A percentile compares a stretch with the other conserved stretches of the same genome.
Conservation (phyloP, 2,113 vertebrate species). For the Cyprinus carpio region DNA sequence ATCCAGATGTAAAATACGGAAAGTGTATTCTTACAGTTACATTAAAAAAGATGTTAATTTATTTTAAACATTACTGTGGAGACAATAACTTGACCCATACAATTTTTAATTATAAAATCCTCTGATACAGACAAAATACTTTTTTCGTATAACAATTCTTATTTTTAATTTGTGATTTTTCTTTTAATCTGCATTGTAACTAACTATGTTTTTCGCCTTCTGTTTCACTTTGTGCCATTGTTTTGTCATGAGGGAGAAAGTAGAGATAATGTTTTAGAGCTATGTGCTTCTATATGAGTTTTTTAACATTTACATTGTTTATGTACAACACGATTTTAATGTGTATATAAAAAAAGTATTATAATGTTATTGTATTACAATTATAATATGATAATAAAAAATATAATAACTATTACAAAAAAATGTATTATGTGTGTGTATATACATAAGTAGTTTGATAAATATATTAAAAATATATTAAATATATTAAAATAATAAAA, state of each 20-base stretch:
- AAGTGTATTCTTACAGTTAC: not conserved
- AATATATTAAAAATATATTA: no score
- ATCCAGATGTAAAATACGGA: not conserved
- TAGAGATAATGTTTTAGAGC: not conserved
- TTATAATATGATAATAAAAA: no score
- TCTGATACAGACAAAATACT: no score
- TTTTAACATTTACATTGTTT: not conserved
- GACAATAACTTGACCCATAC: not conserved
- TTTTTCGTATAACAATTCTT: no score
- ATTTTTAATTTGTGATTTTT: not conserved
- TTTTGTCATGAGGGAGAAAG: not conserved
- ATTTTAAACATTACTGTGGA: not conserved
- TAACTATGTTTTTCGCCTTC: not conserved
- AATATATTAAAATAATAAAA: no score
- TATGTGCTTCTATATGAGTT: not conserved
- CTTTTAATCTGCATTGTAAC: not conserved
- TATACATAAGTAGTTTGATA: no score
- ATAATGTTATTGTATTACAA: no score
- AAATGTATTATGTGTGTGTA: no score
- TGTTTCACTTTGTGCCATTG: not conserved
- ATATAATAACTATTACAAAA: no score
- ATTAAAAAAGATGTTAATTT: not conserved
- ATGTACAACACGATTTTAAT: not conserved
- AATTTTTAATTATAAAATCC: not conserved
- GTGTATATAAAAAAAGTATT: no score